phyloP scores from a whole-genome alignment of 1,140 invertebrate genomes.

The Philotrypesis tridentata region DNA sequence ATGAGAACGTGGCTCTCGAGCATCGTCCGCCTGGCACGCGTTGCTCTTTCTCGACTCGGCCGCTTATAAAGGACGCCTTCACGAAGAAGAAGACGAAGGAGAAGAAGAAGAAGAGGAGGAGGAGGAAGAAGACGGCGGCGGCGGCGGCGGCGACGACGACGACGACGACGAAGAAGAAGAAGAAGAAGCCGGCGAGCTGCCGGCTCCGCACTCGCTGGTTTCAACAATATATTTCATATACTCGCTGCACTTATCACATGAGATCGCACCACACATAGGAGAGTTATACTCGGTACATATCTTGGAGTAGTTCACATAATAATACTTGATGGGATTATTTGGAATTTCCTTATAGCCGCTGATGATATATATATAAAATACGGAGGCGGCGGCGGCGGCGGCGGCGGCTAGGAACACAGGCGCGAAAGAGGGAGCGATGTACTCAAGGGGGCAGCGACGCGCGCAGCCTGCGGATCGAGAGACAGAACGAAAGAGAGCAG shows the following conservation, averaged over 20 bases:
- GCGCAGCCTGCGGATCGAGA: neutral
- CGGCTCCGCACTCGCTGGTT: neutral
- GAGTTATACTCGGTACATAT: neutral
- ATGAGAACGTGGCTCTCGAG: conserved; percentile 3
- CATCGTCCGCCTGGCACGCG: neutral
- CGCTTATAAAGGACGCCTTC: neutral
- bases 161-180: neutral
- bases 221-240: neutral
- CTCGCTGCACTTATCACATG: neutral
- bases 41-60: neutral
- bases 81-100: neutral
- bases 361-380: neutral
- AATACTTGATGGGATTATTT: too few relatives aligned
- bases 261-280: neutral
- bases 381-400: neutral
- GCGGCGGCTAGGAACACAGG: neutral
- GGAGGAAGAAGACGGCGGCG: too few relatives aligned
- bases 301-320: neutral
- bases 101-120: neutral
- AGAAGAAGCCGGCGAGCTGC: neutral
- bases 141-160: too few relatives aligned
- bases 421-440: neutral
- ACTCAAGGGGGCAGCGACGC: neutral
- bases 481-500: neutral
- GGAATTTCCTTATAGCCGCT: neutral